Percentiles rank a stretch among this genome's conserved stretches.
Evolutionary conservation across 1,140 invertebrate species (phyloP).

Genomic region (Calephelis nemesis): DNA sequence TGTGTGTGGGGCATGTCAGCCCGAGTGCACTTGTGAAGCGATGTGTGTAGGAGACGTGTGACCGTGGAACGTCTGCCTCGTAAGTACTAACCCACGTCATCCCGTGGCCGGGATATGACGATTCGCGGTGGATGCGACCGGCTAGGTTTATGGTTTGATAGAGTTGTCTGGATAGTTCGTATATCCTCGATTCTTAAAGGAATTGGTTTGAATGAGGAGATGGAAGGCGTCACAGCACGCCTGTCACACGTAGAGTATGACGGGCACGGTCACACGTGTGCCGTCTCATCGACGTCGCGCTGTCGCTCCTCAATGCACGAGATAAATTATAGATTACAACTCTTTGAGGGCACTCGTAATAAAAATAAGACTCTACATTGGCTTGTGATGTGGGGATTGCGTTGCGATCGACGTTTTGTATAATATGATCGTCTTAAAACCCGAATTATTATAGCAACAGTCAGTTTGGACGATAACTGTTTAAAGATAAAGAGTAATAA

Average conservation of each 20-base stretch:
- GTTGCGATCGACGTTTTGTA: conserved; percentile 20
- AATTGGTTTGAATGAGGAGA: conserved; percentile 48
- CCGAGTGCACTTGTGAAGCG: conserved; percentile 70
- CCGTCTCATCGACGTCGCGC: conserved; percentile 27
- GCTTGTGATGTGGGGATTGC: neutral
- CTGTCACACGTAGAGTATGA: conserved; percentile 38
- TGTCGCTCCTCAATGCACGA: conserved; percentile 19
- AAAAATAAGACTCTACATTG: neutral
- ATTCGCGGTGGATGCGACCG: conserved; percentile 37
- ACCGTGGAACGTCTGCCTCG: conserved; percentile 66
- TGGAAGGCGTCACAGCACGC: conserved; percentile 44
- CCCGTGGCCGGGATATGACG: conserved; percentile 34
- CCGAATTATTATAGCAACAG: conserved; percentile 64
- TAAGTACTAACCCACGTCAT: conserved; percentile 61
- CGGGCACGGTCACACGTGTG: conserved; percentile 36
- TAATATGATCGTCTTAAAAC: conserved; percentile 28
- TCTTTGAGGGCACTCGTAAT: conserved; percentile 14
- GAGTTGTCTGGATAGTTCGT: conserved; percentile 40
- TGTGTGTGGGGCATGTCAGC: conserved; percentile 63
- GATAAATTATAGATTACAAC: neutral
- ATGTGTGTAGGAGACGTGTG: conserved; percentile 70
- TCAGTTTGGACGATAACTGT: conserved; percentile 67
- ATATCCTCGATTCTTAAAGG: conserved; percentile 42
- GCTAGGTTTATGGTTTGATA: conserved; percentile 41
- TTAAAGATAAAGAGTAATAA: conserved; percentile 59